A percentile compares a stretch with the other conserved stretches of the same genome.
phyloP scores from a whole-genome alignment of 2,888 invertebrate genomes.

The Rhorus exstirpatorius region DNA sequence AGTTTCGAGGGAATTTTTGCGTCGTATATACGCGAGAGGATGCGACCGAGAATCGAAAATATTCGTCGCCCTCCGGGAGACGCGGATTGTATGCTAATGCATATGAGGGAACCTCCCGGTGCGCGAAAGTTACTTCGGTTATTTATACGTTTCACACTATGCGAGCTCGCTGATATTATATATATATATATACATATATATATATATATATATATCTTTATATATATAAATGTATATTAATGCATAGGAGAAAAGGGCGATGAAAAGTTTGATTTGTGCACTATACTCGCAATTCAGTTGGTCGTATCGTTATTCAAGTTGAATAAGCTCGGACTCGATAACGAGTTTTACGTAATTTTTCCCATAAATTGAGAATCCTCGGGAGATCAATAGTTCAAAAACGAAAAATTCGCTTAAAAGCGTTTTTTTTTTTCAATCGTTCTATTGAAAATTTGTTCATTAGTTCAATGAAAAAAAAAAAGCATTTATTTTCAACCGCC shows the following conservation, averaged over 20 bases:
- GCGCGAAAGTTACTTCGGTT: slow-evolving; percentile 68
- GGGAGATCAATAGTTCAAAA: background rate
- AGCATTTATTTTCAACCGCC: background rate
- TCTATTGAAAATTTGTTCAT: no score
- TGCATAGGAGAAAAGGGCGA: slow-evolving; percentile 39
- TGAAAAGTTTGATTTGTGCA: slow-evolving; percentile 67
- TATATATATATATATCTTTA: no score
- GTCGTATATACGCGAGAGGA: slow-evolving; percentile 27
- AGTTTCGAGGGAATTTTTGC: background rate
- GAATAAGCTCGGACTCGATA: background rate
- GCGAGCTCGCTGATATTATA: slow-evolving; percentile 42
- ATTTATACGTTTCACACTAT: slow-evolving; percentile 71
- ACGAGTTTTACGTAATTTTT: background rate
- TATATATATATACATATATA: slow-evolving; percentile 28
- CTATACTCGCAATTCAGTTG: slow-evolving; percentile 10
- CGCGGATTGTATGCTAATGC: slow-evolving; percentile 74
- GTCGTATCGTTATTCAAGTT: slow-evolving; percentile 43
- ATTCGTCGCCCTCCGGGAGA: slow-evolving; percentile 67
- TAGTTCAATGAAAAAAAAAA: no score
- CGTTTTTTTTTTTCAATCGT: no score
- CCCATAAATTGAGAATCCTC: background rate
- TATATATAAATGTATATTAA: no score
- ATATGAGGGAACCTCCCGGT: slow-evolving; percentile 62
- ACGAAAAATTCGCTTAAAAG: background rate
- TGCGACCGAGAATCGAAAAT: slow-evolving; percentile 64